Percentiles rank a stretch among this genome's conserved stretches.
Conservation (phyloP, 2,797 vertebrate species). For the Alauda arvensis region DNA sequence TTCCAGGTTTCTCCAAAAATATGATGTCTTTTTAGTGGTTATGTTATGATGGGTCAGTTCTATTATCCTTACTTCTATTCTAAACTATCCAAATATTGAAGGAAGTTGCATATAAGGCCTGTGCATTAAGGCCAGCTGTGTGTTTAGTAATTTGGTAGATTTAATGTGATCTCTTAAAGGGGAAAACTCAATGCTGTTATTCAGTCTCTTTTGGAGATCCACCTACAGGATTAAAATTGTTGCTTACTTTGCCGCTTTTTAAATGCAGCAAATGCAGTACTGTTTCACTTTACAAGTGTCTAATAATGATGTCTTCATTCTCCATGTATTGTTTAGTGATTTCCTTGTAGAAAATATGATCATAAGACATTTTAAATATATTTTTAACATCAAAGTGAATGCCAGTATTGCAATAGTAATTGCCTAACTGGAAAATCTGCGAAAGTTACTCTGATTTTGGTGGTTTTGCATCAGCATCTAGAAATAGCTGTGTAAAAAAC, state of each 20-base stretch:
- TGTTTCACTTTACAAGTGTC: not conserved
- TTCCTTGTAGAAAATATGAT: not conserved
- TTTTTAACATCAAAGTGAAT: slow-evolving; percentile 15
- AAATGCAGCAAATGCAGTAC: not conserved
- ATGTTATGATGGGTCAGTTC: not conserved
- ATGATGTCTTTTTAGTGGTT: not conserved
- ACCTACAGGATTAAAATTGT: not conserved
- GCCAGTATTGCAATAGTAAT: not conserved
- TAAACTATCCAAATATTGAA: not conserved
- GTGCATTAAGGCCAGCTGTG: not conserved
- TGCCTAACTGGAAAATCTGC: not conserved
- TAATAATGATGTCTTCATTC: not conserved
- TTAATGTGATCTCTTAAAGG: not conserved
- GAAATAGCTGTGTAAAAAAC: not conserved
- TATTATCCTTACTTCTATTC: not conserved
- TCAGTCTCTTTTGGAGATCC: not conserved
- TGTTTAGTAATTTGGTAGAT: not conserved
- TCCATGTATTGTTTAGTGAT: not conserved
- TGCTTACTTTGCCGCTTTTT: not conserved
- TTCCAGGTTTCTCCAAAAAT: not conserved
- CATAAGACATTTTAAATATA: not conserved
- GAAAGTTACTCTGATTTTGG: not conserved
- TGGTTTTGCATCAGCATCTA: not conserved
- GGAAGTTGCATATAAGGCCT: not conserved
- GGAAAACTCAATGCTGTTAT: not conserved